These are phyloP conservation scores for Notocelia uddmanniana DNA, from an alignment of 2,888 invertebrate genomes.

Conservation along the genomic window DNA sequence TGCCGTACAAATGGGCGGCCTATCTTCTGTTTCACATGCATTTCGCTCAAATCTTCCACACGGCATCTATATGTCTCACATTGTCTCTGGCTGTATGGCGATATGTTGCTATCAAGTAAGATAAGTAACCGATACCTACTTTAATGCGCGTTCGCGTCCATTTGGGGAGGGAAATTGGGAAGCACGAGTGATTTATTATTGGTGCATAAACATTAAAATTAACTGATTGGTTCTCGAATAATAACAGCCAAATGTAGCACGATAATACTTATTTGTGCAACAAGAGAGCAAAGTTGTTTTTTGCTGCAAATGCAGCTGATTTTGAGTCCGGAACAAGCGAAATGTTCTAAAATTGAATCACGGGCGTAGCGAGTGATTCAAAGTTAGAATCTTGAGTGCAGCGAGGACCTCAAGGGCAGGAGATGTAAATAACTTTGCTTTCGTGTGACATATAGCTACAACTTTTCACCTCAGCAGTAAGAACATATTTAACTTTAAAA, in stretches of 20 bases:
- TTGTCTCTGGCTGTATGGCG: slow-evolving; percentile 94
- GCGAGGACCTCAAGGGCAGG: no score
- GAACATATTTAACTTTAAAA: no score
- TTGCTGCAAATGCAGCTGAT: no score
- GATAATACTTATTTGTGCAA: no score
- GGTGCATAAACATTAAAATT: not conserved
- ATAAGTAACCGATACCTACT: slow-evolving; percentile 64
- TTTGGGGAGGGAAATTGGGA: not conserved
- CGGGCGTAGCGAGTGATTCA: no score
- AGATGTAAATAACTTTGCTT: no score
- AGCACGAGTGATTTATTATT: slow-evolving; percentile 2
- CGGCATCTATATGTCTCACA: slow-evolving; percentile 93
- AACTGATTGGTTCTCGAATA: slow-evolving; percentile 6
- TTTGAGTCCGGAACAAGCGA: no score
- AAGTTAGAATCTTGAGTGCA: no score
- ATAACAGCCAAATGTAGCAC: not conserved
- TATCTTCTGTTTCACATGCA: slow-evolving; percentile 93
- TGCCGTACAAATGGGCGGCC: slow-evolving; percentile 90
- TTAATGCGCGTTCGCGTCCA: not conserved
- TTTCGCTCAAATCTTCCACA: slow-evolving; percentile 92
- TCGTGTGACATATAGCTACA: no score
- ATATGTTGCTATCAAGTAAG: slow-evolving; percentile 93
- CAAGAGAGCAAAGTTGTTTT: no score
- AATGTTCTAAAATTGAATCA: no score
- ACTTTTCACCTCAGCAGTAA: no score